These are phyloP conservation scores for Apolygus lucorum DNA, from an alignment of 1,140 invertebrate genomes.

Conservation along the genomic window DNA sequence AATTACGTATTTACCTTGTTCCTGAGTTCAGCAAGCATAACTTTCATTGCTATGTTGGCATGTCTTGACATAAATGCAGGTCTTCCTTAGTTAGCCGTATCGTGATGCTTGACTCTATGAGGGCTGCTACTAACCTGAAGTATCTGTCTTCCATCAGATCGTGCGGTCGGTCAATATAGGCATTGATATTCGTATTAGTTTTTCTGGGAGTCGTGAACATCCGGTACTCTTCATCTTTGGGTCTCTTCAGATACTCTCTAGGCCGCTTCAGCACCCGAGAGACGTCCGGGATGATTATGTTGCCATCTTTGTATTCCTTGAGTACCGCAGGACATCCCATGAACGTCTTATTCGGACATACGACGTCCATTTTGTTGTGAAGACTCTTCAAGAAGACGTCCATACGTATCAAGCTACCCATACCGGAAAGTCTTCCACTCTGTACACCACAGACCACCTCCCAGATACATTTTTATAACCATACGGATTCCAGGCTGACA, in stretches of 20 bases:
- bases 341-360: conserved; percentile 27
- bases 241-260: conserved; percentile 17
- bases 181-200: conserved; percentile 28
- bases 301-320: conserved; percentile 21
- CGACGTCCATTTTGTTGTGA: conserved; percentile 26
- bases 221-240: conserved; percentile 22
- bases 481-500: conserved; percentile 46
- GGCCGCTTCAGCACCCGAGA: conserved; percentile 32
- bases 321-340: conserved; percentile 26
- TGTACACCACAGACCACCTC: conserved; percentile 28
- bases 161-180: conserved; percentile 30
- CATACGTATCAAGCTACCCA: conserved; percentile 30
- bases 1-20: too few relatives aligned
- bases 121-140: conserved; percentile 25
- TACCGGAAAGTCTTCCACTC: conserved; percentile 32
- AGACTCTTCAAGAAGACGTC: conserved; percentile 26
- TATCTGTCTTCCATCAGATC: conserved; percentile 30
- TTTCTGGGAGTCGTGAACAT: conserved; percentile 25
- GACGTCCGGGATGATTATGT: conserved; percentile 33
- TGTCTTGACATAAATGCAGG: conserved; percentile 25
- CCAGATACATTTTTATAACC: conserved; percentile 33
- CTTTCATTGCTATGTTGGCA: conserved; percentile 26
- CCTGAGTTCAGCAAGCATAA: conserved; percentile 28
- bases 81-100: conserved; percentile 30
- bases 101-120: conserved; percentile 29